These are phyloP conservation scores for Agrotis clavis DNA, from an alignment of 2,888 invertebrate species.

Conservation along the genomic window DNA sequence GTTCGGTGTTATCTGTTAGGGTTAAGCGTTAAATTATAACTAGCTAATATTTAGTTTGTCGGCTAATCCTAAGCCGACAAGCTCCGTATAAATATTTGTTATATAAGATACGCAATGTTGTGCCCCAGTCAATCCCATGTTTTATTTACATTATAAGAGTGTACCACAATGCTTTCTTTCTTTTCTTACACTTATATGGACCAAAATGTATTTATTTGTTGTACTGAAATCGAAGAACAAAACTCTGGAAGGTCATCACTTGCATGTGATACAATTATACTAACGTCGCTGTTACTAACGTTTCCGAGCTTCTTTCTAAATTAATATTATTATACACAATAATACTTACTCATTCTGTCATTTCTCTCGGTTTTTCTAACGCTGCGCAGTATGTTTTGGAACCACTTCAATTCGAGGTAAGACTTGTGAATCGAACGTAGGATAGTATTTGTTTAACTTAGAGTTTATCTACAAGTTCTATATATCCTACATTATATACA, in stretches of 20 bases:
- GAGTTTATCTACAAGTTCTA: slow-evolving; percentile 59
- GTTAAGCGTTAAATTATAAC: slow-evolving; percentile 53
- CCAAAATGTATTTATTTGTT: slow-evolving; percentile 72
- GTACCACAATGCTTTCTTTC: slow-evolving; percentile 84
- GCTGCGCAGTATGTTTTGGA: slow-evolving; percentile 99
- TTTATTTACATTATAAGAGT: slow-evolving; percentile 86
- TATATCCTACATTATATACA: slow-evolving; percentile 64
- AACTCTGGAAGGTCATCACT: slow-evolving; percentile 74
- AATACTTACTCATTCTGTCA: slow-evolving; percentile 89
- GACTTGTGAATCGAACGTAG: slow-evolving; percentile 87
- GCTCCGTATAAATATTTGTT: slow-evolving; percentile 76
- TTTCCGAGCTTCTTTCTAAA: slow-evolving; percentile 77
- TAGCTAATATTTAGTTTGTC: slow-evolving; percentile 48
- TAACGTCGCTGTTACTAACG: slow-evolving; percentile 62
- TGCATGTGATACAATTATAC: slow-evolving; percentile 81
- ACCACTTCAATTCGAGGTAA: slow-evolving; percentile 99
- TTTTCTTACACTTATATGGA: slow-evolving; percentile 76
- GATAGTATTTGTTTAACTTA: slow-evolving; percentile 73
- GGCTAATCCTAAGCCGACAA: slow-evolving; percentile 47
- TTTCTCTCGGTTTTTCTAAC: slow-evolving; percentile 94
- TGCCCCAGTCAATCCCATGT: slow-evolving; percentile 94
- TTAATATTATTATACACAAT: slow-evolving; percentile 80
- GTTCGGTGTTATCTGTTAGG: slow-evolving; percentile 83
- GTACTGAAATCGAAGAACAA: slow-evolving; percentile 64
- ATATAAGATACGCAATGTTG: slow-evolving; percentile 94